Evolutionary conservation across 2,797 vertebrate species (phyloP).

Genomic region (Pangasius sanitwongsei): DNA sequence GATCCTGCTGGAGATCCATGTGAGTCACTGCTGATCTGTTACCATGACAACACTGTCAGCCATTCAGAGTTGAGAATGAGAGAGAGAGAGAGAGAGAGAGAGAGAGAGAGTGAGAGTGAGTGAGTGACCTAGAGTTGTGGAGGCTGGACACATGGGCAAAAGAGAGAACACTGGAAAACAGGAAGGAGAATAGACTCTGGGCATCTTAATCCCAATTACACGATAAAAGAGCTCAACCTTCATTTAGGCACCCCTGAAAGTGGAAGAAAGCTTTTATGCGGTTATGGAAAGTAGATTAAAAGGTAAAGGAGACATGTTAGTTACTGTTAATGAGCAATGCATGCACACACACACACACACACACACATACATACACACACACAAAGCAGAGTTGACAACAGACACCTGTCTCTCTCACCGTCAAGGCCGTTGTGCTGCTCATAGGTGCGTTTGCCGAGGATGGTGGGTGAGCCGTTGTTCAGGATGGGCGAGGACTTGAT

Average conservation of each 20-base stretch:
- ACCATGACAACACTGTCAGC: constrained; percentile 76
- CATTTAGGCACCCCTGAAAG: not conserved
- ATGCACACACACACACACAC: not conserved
- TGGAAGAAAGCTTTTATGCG: constrained; percentile 9
- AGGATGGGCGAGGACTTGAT: constrained; percentile 91
- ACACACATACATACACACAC: not conserved
- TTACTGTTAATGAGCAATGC: not conserved
- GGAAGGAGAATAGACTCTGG: not conserved
- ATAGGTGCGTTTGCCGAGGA: constrained; percentile 94
- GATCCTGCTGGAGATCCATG: constrained; percentile 53
- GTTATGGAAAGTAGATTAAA: not conserved
- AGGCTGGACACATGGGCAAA: not conserved
- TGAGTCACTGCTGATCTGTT: constrained; percentile 66
- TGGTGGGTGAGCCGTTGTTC: constrained; percentile 96
- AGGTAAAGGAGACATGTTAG: not conserved
- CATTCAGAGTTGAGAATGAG: constrained; percentile 35
- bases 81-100: constrained; percentile 64
- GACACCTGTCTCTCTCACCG: constrained; percentile 73
- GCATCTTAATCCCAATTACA: not conserved
- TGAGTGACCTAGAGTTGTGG: constrained; percentile 41
- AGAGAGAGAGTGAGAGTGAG: constrained; percentile 57
- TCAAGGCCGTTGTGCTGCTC: constrained; percentile 98
- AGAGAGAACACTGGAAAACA: not conserved
- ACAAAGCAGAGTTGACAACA: not conserved
- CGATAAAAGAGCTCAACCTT: not conserved